Conservation (phyloP, 2,888 invertebrate species). For the Dryadula phaetusa region DNA sequence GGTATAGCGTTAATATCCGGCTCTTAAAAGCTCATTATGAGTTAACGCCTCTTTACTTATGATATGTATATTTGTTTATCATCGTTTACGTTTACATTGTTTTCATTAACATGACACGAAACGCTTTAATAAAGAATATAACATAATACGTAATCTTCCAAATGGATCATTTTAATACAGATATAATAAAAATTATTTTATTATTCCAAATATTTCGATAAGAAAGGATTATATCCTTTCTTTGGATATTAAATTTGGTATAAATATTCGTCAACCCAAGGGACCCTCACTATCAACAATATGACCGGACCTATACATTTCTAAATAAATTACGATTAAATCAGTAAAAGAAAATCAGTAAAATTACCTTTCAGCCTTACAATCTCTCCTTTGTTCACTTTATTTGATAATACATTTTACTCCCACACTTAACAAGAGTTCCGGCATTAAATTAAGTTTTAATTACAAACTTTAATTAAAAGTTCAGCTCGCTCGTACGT, state of each 20-base stretch:
- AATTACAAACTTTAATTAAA: conserved; percentile 40
- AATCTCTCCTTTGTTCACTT: conserved; percentile 79
- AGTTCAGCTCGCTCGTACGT: conserved; percentile 38
- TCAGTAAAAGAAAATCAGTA: conserved; percentile 32
- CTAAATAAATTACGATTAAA: conserved; percentile 40
- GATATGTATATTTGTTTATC: not conserved
- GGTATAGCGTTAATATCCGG: not conserved
- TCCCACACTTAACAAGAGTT: conserved; percentile 63
- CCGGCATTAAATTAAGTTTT: conserved; percentile 43
- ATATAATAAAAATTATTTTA: not conserved
- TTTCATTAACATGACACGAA: too few relatives aligned
- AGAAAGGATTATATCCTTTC: conserved; percentile 32
- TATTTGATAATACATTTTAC: conserved; percentile 63
- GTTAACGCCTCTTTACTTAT: not conserved
- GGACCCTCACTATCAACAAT: conserved; percentile 1
- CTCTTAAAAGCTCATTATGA: not conserved
- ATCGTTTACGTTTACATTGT: not conserved
- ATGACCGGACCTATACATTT: conserved; percentile 31
- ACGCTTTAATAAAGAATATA: too few relatives aligned
- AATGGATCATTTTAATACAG: not conserved
- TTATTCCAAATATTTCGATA: not conserved
- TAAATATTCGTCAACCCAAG: conserved; percentile 30
- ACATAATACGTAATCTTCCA: too few relatives aligned
- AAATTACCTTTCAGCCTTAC: conserved; percentile 67
- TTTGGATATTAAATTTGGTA: conserved; percentile 37